Evolutionary conservation across 2,797 vertebrate genomes (phyloP).

Genomic region (Manis javanica): DNA sequence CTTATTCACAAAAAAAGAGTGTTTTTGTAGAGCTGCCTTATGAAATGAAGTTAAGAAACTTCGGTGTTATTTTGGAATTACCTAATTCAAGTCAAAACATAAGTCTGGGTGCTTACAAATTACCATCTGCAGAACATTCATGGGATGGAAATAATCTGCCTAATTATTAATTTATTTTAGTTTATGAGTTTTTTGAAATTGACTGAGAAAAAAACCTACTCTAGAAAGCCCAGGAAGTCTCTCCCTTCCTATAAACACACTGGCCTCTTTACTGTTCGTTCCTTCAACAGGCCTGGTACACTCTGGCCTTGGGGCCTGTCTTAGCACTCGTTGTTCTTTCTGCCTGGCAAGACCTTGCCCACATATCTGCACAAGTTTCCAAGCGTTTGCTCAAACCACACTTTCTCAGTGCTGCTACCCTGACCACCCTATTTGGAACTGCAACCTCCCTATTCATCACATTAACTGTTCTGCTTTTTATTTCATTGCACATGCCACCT

Average conservation of each 20-base stretch:
- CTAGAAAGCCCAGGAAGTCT: not conserved
- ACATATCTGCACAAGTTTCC: not conserved
- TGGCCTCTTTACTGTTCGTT: not conserved
- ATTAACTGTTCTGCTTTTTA: not conserved
- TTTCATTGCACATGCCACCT: not conserved
- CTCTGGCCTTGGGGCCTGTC: not conserved
- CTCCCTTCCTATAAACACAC: not conserved
- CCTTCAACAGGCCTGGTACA: not conserved
- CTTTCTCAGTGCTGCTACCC: not conserved
- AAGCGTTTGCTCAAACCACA: not conserved
- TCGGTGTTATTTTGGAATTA: not conserved
- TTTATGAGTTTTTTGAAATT: not conserved
- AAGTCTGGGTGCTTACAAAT: not conserved
- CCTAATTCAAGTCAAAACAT: constrained; percentile 34
- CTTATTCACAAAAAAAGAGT: not conserved
- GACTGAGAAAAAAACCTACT: not conserved
- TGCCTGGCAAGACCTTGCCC: not conserved
- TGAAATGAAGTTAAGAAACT: constrained; percentile 12
- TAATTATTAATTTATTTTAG: constrained; percentile 45
- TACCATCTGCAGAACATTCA: not conserved
- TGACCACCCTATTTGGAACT: not conserved
- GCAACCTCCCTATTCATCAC: not conserved
- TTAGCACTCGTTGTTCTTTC: not conserved
- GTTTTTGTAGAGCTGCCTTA: not conserved
- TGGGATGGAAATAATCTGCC: not conserved